Evolutionary conservation across 2,797 vertebrate genomes (phyloP), one percentile per base, ranked within the genome.

Genomic region (Balearica regulorum): DNA sequence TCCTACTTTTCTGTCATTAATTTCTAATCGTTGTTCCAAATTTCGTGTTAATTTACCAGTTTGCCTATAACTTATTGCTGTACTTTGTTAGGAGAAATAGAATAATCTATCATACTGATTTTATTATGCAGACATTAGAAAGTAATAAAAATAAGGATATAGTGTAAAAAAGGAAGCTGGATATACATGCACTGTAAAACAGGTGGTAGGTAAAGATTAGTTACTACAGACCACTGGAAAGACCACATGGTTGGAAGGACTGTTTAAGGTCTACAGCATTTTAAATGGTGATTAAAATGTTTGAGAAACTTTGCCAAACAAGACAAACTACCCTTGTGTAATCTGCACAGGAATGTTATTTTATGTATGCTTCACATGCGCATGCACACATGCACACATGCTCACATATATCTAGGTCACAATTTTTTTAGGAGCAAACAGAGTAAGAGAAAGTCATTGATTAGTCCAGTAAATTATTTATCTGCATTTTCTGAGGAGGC

Each of bases 321-420:
- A 92, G 89, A 86, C 72, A 65, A 93, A 89, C 79, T 85, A 16
- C 85, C 43, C 48, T 70, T 46, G 69, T 66, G 26, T 83, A 92
- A 90, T 91, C 87, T 85, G 87, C 94, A 69, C 64, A 78, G 94
- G 87, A 93, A 93, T 90, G 92, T 66, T 89, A 87, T 62, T 92
- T 82, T 82, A 82, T 31, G 78, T 69, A 48, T 72, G 78, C 55
- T 58, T 79, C 75, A 82, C 39, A 72, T 49, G 82, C 25, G 4
- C 77, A 12, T 1, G 17, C 82, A 78, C 33, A 66, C 25, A 16
- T 13, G 16, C 35, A 14, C 31, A 28, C 35, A 29, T 4, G 2
- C 55, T 44, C 51, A 61, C 26, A 5, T 35, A 28, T 13, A 78
- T 77, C 43, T 64, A 53, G 65, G 83, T 75, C 79, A 71, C 72